Evolutionary conservation across 2,888 invertebrate species (phyloP).

Genomic region (Drosophila rubida): DNA sequence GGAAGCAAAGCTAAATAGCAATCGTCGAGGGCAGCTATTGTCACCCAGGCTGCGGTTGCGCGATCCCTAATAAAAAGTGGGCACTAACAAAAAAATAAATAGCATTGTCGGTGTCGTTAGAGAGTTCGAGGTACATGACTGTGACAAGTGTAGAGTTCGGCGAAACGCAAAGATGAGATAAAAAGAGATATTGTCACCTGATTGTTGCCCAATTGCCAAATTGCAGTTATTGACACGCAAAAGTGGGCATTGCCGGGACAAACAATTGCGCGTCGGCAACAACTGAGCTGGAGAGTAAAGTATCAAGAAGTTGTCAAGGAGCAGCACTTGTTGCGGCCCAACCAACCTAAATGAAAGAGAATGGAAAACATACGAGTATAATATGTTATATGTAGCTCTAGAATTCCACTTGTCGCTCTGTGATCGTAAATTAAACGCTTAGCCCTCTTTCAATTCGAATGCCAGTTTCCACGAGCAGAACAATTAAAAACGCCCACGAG

Average conservation of each 20-base stretch:
- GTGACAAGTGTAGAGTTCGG: background rate
- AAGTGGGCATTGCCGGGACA: conserved; percentile 11
- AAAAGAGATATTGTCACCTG: conserved; percentile 35
- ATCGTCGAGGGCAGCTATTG: background rate
- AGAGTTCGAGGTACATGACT: background rate
- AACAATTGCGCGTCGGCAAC: conserved; percentile 17
- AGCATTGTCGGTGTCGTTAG: background rate
- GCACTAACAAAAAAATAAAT: background rate
- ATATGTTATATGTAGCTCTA: background rate
- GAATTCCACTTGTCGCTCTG: conserved; percentile 49
- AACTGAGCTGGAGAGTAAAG: background rate
- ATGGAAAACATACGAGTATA: too few relatives aligned
- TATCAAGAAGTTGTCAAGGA: conserved; percentile 6
- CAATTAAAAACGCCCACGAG: conserved; percentile 65
- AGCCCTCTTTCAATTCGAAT: conserved; percentile 22
- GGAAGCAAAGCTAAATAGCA: background rate
- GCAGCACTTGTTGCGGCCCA: conserved; percentile 1
- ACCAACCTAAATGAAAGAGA: conserved; percentile 1
- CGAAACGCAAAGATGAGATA: background rate
- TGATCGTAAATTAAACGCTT: conserved; percentile 59
- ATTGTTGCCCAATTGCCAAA: conserved; percentile 35
- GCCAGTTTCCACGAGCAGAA: conserved; percentile 18
- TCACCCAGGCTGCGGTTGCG: background rate
- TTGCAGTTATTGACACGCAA: conserved; percentile 46
- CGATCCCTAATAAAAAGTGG: background rate